Evolutionary conservation across 2,113 vertebrate species (phyloP).

Genomic region (Willisornis vidua): DNA sequence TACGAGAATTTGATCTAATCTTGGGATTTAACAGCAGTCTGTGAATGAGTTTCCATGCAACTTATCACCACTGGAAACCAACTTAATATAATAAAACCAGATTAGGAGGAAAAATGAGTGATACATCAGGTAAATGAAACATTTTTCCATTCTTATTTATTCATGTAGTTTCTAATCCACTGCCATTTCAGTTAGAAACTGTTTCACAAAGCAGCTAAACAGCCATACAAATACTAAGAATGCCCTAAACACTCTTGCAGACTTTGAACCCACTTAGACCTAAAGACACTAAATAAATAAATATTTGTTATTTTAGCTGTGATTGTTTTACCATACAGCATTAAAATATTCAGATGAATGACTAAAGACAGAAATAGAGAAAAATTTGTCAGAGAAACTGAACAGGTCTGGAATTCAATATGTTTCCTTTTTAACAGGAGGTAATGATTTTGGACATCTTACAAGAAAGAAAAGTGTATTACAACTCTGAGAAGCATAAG

Average conservation of each 20-base stretch:
- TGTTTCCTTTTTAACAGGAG: not conserved
- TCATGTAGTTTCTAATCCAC: not conserved
- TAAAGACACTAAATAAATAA: not conserved
- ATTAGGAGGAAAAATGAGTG: not conserved
- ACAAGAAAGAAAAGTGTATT: not conserved
- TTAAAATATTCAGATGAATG: not conserved
- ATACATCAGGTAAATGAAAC: not conserved
- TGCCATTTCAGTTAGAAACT: not conserved
- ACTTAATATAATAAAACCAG: not conserved
- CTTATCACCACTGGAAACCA: not conserved
- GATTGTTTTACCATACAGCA: not conserved
- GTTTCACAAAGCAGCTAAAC: not conserved
- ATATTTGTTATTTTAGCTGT: not conserved
- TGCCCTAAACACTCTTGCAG: not conserved
- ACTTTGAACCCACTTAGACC: not conserved
- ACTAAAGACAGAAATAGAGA: not conserved
- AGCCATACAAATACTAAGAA: not conserved
- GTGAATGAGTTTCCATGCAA: not conserved
- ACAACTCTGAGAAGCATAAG: not conserved
- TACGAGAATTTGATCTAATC: constrained; percentile 33
- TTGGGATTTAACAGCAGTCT: constrained; percentile 5
- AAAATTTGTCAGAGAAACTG: not conserved
- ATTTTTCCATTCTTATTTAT: not conserved
- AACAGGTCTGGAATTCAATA: not conserved
- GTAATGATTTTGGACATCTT: not conserved